Conservation (phyloP, 2,113 vertebrate genomes). For the Motacilla alba region DNA sequence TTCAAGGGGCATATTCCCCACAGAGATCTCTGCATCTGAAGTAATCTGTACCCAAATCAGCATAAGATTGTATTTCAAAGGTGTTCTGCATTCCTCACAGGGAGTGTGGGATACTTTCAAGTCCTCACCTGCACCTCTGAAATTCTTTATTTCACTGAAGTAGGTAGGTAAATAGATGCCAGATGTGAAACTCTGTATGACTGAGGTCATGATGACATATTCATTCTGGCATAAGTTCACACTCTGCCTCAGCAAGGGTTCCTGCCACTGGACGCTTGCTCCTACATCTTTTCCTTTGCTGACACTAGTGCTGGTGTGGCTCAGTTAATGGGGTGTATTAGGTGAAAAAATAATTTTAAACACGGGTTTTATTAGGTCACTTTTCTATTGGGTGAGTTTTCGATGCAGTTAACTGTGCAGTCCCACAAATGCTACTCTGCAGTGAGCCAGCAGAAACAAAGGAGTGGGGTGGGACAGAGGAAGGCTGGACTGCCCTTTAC, state of each 20-base stretch:
- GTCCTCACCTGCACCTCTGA: not conserved
- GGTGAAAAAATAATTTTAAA: not conserved
- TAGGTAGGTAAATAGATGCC: not conserved
- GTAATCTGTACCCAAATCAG: not conserved
- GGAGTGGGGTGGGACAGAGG: not conserved
- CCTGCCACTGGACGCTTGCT: not conserved
- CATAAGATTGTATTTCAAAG: not conserved
- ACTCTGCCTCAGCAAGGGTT: not conserved
- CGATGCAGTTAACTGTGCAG: not conserved
- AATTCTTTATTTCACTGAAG: conserved; percentile 31
- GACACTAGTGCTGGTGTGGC: not conserved
- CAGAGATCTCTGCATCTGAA: not conserved
- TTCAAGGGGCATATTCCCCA: not conserved
- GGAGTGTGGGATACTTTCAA: not conserved
- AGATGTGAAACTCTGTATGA: not conserved
- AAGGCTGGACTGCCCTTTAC: not conserved
- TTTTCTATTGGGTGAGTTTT: not conserved
- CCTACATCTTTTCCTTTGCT: not conserved
- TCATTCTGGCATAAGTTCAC: not conserved
- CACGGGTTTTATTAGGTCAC: not conserved
- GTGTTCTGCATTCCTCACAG: conserved; percentile 3
- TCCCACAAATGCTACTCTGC: not conserved
- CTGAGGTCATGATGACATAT: not conserved
- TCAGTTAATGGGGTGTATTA: not conserved
- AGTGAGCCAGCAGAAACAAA: not conserved